A percentile compares a stretch with the other conserved stretches of the same genome.
Conservation (phyloP, 2,797 vertebrate species). For the Smutsia temminckii region DNA sequence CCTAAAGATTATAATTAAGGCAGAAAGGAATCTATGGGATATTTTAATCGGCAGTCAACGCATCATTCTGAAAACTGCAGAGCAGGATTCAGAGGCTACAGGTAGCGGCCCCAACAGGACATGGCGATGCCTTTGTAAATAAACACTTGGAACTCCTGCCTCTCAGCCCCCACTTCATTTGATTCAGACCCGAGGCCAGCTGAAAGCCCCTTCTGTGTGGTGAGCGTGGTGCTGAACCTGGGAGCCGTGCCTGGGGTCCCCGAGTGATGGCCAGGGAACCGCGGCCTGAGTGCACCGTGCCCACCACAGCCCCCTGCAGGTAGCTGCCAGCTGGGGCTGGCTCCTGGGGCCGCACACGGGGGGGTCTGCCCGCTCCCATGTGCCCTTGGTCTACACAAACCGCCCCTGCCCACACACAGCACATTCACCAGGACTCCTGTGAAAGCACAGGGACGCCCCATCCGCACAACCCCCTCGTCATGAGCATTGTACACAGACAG, state of each 20-base stretch:
- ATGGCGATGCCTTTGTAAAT: background rate
- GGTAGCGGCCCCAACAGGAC: constrained; percentile 41
- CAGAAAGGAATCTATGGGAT: constrained; percentile 67
- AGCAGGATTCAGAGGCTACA: constrained; percentile 61
- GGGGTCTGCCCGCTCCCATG: accelerated
- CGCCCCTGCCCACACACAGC: accelerated
- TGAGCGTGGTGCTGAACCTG: accelerated
- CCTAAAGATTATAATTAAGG: constrained; percentile 79
- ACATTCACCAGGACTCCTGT: too few relatives aligned
- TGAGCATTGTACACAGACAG: accelerated
- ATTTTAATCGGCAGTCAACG: constrained; percentile 79
- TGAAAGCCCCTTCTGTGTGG: background rate
- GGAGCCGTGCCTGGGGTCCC: accelerated
- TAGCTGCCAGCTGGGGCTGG: background rate
- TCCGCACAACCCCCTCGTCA: accelerated
- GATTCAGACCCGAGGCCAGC: too few relatives aligned
- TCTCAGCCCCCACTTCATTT: too few relatives aligned
- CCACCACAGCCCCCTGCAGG: background rate
- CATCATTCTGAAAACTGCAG: constrained; percentile 69
- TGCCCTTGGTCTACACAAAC: accelerated
- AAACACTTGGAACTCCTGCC: too few relatives aligned
- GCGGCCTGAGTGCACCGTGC: background rate
- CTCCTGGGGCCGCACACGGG: background rate
- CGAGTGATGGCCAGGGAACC: accelerated
- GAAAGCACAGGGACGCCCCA: accelerated